Base-by-base conservation (phyloP, 2,888 invertebrate genomes). In the Chrysomela aeneicollis region DNA sequence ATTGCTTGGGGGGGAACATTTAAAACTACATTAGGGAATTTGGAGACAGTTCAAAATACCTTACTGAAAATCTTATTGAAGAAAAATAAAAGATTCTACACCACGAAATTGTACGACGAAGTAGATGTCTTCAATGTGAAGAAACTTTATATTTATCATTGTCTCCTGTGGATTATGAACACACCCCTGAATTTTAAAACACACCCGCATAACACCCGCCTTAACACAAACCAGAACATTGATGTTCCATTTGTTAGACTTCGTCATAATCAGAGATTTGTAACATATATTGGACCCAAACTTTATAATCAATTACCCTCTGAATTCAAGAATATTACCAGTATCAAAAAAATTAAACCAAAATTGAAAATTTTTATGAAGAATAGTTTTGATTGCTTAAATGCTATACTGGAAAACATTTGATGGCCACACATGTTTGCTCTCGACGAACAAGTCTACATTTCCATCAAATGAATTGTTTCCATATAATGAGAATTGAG, bases 31-130 rank as follows among this genome's bases (percentile, higher is more conserved):
- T 21, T 21, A 21, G 4, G 50, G 50, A 50, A 50, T 21, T 50
- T 21, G 21, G 50, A 50, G 18, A 17, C 49, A 19, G 49, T 49
- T 8, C 9, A 49, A 49, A 49, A 49, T 49, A 49, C 49, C 15
- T 17, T 49, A 49, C 49, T 49, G 18, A 49, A 49, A 49, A 49
- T 49, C n/a, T 49, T 17, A 49, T 49, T 49, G 49, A 49, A 49
- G 49, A 49, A 49, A 49, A 49, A 49, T 49, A n/a, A 49, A 49
- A 49, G 17, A 49, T 49, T 49, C 9, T 49, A 2, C 49, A 49
- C n/a, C 19, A 49, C 49, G 18, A 49, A 49, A 15, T 49, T 49
- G 49, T 49, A n/a, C 46, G 4, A 46, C 3, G 26, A 26, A 26
- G 26, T 6, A 26, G 26, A 26, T 26, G 26, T 26, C 26, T 26